Base-by-base conservation (phyloP, 1,140 invertebrate species). In the Ostrea denselamellosa region DNA sequence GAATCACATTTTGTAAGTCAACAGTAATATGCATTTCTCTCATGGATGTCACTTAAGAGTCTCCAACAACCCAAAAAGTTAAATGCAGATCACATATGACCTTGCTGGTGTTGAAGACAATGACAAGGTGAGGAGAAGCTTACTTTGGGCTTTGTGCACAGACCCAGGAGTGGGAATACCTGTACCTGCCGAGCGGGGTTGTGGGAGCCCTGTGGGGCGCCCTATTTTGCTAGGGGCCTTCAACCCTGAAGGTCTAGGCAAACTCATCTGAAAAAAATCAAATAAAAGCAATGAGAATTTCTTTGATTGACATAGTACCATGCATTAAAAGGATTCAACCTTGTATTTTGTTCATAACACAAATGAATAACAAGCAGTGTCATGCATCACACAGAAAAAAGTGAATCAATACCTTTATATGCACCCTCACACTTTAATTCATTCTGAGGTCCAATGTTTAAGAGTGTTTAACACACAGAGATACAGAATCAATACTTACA, bases 241-340 rank as follows among this genome's bases (percentile, higher is more conserved):
- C 62, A 94, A 71, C 82, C 93, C 93, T 17, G 93, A 90, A 17
- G 93, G 93, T 81, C 90, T 86, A 25, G 93, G 92, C 68, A 92
- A 89, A 91, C 93, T 93, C 93, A 94, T 94, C 91, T 92, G 84
- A n/a, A 91, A n/a, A 91, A 91, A 52, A 54, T n/a, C 44, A 90
- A 89, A 87, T 7, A 83, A 52, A 85, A 7, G 44, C 17, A 7
- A 62, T 62, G 5, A 62, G 12, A 19, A 62, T 1, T 44, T 62
- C 14, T 19, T 62, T 0, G 56, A 19, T 19, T 62, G 56, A 62
- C 56, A 62, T 62, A 19, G 56, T 58, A 62, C n/a, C n/a, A 62
- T 19, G 19, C 56, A 62, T 62, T 17, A 62, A 62, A 14, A 4
- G 56, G 14, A 44, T 44, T 62, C 56, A 19, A 62, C 5, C 17